phyloP scores from a whole-genome alignment of 1,140 invertebrate species.

The Tetragnatha versicolor region DNA sequence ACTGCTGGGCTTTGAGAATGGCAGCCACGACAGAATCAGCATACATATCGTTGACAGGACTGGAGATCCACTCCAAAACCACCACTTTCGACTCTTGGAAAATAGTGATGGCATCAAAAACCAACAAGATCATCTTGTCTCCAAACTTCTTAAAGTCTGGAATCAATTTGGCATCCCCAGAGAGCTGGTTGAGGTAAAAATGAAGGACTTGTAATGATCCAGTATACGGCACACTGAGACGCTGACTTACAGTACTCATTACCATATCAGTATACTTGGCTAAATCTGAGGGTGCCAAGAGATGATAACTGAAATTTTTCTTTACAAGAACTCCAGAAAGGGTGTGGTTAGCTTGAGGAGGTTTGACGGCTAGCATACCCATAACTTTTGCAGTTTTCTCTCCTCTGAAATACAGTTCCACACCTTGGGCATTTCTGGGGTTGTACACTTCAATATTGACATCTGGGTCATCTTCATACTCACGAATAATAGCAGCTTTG shows the following conservation, averaged over 20 bases:
- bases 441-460: constrained; percentile 93
- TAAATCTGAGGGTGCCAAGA: constrained; percentile 89
- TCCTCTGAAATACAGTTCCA: constrained; percentile 92
- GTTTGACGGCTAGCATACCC: constrained; percentile 85
- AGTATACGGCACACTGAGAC: constrained; percentile 86
- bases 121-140: constrained; percentile 75
- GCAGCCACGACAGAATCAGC: constrained; percentile 90
- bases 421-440: constrained; percentile 92
- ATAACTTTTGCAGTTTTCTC: constrained; percentile 98
- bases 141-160: constrained; percentile 69
- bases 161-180: constrained; percentile 78
- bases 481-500: constrained; percentile 90
- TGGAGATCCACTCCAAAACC: constrained; percentile 91
- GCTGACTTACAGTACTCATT: constrained; percentile 89
- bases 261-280: constrained; percentile 96
- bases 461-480: constrained; percentile 90
- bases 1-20: constrained; percentile 56
- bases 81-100: constrained; percentile 84
- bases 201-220: constrained; percentile 81
- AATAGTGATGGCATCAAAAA: constrained; percentile 78
- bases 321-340: constrained; percentile 95
- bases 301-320: constrained; percentile 97
- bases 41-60: constrained; percentile 97
- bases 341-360: constrained; percentile 77
- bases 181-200: constrained; percentile 83